Percentiles rank a stretch among this genome's conserved stretches.
These are phyloP conservation scores for Serripes groenlandicus DNA, from an alignment of 2,888 invertebrate species.

Conservation along the genomic window DNA sequence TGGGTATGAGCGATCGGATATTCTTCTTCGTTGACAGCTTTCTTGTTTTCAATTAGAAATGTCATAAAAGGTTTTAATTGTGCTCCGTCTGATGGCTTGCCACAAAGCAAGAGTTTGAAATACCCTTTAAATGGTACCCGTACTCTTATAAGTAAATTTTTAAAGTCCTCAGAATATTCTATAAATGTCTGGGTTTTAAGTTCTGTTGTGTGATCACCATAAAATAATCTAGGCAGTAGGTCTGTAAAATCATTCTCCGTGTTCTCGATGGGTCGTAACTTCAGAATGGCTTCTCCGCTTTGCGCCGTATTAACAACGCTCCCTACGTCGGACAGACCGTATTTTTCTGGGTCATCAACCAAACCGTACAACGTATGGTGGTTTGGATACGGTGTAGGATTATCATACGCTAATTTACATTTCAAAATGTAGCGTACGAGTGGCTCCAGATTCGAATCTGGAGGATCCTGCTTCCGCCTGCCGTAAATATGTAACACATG, in stretches of 20 bases:
- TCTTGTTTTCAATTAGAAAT: slow-evolving; percentile 44
- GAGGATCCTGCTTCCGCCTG: slow-evolving; percentile 39
- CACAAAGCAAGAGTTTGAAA: slow-evolving; percentile 43
- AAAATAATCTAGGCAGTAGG: slow-evolving; percentile 38
- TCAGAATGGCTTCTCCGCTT: slow-evolving; percentile 46
- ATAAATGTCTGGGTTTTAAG: slow-evolving; percentile 45
- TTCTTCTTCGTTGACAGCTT: slow-evolving; percentile 37
- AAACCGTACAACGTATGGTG: slow-evolving; percentile 48
- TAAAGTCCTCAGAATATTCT: slow-evolving; percentile 45
- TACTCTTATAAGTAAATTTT: slow-evolving; percentile 25
- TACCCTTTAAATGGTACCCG: slow-evolving; percentile 50
- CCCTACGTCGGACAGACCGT: slow-evolving; percentile 37
- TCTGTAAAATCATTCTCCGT: slow-evolving; percentile 10
- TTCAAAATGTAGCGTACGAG: slow-evolving; percentile 54
- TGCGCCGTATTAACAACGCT: slow-evolving; percentile 31
- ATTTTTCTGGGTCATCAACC: slow-evolving; percentile 25
- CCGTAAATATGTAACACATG: slow-evolving; percentile 50
- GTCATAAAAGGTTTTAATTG: slow-evolving; percentile 41
- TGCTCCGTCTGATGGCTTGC: slow-evolving; percentile 14
- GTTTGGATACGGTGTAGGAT: slow-evolving; percentile 41
- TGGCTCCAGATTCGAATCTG: slow-evolving; percentile 45
- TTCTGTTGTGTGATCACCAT: slow-evolving; percentile 44
- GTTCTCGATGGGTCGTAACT: slow-evolving; percentile 30
- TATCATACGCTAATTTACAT: slow-evolving; percentile 33
- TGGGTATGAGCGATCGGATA: slow-evolving; percentile 38